Evolutionary conservation across 2,113 vertebrate genomes (phyloP), one percentile per base, ranked within the genome.

Genomic region (Mustelus asterias): DNA sequence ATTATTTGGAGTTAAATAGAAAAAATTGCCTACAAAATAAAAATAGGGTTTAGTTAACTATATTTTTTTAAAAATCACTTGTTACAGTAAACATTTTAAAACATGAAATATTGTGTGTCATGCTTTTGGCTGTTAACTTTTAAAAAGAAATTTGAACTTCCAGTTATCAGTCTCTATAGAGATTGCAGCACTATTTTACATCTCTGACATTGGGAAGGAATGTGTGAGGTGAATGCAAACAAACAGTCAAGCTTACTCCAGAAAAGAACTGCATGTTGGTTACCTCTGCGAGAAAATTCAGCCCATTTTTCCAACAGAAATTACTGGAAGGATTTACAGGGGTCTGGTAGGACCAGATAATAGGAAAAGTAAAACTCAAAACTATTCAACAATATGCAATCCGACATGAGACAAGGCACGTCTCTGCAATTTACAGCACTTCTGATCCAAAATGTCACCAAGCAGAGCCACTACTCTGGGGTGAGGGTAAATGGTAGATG

Each of bases 361-460:
- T 63, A 63, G 11, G 33, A 63, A n/a, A n/a, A 37, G 60, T 93
- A 37, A 37, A 93, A 65, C 63, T 93, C 60, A 67, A 65, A 54
- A 37, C 89, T 93, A 93, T 67, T 89, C 89, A 37, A 20, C 33
- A 92, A 63, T 7, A 1, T 92, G 26, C 33, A 60, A 37, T 16
- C 60, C 33, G 11, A 92, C 33, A 63, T 65, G 60, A 65, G 24
- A 63, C 33, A 88, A 24, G 29, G 89, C 29, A 7, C 16, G 33
- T 92, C 14, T 92, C 89, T 93, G 9, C 18, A n/a, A 26, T 63
- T 72, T 92, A 67, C 60, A 37, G 60, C 89, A 65, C 33, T 37
- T 41, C 89, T 93, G 89, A 93, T 93, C 60, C 63, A 83, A 9
- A 93, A 93, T 67, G 89, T 65, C 33, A 93, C 33, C 54, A 63